Conservation (phyloP, 2,797 vertebrate genomes). For the Lepilemur ruficaudatus region DNA sequence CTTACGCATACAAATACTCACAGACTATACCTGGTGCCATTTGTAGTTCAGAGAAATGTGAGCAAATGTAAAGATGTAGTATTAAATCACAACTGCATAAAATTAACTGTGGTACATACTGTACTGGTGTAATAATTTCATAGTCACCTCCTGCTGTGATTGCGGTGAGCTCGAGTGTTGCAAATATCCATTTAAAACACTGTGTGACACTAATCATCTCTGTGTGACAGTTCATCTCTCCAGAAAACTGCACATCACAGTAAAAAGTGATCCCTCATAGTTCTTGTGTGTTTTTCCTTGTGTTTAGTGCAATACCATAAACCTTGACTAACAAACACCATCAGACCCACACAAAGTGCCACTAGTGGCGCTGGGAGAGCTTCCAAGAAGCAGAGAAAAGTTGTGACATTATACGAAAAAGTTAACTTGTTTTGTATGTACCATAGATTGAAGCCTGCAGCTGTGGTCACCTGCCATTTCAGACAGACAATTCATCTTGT, state of each 20-base stretch:
- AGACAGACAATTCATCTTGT: neutral
- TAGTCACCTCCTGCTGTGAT: neutral
- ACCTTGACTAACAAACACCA: too few species aligned
- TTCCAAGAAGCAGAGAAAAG: neutral
- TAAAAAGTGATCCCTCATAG: neutral
- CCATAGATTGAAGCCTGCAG: neutral
- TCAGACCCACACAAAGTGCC: neutral
- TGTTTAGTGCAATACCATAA: neutral
- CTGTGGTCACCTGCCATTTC: neutral
- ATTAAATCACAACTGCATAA: neutral
- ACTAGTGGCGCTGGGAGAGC: neutral
- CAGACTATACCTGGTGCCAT: neutral
- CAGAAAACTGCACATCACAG: neutral
- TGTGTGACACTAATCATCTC: neutral
- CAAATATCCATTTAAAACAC: neutral
- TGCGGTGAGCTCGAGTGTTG: neutral
- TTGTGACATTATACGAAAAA: neutral
- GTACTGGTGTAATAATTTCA: neutral
- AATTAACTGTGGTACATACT: neutral
- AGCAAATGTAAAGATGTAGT: neutral
- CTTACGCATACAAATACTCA: neutral
- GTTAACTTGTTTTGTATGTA: neutral
- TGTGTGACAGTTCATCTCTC: neutral
- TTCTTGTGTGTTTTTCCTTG: neutral
- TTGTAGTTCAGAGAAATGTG: neutral